Evolutionary conservation across 2,888 invertebrate species (phyloP), one percentile per base, ranked within the genome.

Genomic region (Brenthis hecate): DNA sequence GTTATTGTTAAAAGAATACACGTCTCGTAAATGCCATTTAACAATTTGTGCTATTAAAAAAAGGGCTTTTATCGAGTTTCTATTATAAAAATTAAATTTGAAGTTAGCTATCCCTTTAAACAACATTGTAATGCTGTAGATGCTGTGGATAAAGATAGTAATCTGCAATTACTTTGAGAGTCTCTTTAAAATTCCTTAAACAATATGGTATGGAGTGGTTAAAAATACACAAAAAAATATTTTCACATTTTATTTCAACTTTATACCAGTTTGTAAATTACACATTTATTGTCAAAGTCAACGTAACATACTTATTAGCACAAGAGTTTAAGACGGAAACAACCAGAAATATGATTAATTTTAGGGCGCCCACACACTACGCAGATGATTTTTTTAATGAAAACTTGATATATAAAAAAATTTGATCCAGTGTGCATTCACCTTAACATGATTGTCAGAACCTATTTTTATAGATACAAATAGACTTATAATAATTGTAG

Each of bases 251-350:
- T 89, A 87, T 88, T 83, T 80, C 83, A 83, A 83, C 73, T 81
- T 84, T 81, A 86, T 81, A 85, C 81, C 82, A 81, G 80, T 85
- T 80, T 78, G 80, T 86, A 83, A 87, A 88, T 87, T 89, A 91
- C 88, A 92, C 91, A 90, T 90, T 92, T 92, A 92, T 92, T 92
- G 92, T 92, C 92, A 91, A 91, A 92, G 91, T 92, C 89, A 92
- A 92, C 89, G 87, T 90, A 92, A 91, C 78, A 78, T 69, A 73
- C 73, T 71, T 74, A 74, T 83, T 86, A 89, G 87, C 81, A 84
- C 82, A 85, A 86, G 82, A 86, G 84, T 81, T 80, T 60, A 67
- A 75, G 66, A 73, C 56, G 64, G 69, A 74, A 75, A 74, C 73
- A 71, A 72, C 72, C 70, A 69, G 73, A 73, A 63, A 64, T 56